Evolutionary conservation across 2,113 vertebrate species (phyloP), one percentile per base, ranked within the genome.

Genomic region (Chunga burmeisteri): DNA sequence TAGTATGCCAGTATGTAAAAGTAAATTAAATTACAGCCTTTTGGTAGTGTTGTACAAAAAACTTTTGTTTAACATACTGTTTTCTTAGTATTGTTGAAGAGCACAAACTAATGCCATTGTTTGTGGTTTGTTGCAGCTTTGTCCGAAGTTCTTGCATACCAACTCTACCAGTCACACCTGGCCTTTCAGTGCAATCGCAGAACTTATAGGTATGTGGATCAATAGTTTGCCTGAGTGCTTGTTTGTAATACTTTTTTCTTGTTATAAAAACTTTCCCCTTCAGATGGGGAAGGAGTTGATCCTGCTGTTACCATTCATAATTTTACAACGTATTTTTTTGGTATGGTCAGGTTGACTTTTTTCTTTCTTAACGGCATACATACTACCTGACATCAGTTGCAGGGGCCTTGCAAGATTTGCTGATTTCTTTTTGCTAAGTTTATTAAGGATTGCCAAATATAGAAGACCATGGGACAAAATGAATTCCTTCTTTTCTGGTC

Each of bases 131-230:
- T 98, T 98, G 77, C 97, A 99, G 99, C 98, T 99, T 82, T 98
- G 96, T 91, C 99, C 99, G 32, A 99, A 99, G 96, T 99, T 98
- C 97, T 98, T 99, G 96, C 99, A 99, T 83, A 98, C 99, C 95
- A 99, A 99, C 97, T 99, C 99, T 62, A 99, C 99, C 94, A 99
- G 99, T 96, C 99, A 99, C 97, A 99, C 99, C 36, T 99, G 99
- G 99, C 99, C 99, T 53, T 99, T 99, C 98, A 99, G 99, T 77
- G 99, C 99, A 62, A 98, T 99, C 59, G 99, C 99, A 81, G 99
- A 99, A 88, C 99, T 99, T 82, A 99, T 99, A 95, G 99, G 99
- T 99, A 98, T 96, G 99, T 99, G 93, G 62, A 61, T 90, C 85
- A 42, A 15, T 22, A 21, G 16, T 94, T 86, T 78, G 72, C 14